phyloP scores from a whole-genome alignment of 2,113 vertebrate species.

The Stigmatopora argus region DNA sequence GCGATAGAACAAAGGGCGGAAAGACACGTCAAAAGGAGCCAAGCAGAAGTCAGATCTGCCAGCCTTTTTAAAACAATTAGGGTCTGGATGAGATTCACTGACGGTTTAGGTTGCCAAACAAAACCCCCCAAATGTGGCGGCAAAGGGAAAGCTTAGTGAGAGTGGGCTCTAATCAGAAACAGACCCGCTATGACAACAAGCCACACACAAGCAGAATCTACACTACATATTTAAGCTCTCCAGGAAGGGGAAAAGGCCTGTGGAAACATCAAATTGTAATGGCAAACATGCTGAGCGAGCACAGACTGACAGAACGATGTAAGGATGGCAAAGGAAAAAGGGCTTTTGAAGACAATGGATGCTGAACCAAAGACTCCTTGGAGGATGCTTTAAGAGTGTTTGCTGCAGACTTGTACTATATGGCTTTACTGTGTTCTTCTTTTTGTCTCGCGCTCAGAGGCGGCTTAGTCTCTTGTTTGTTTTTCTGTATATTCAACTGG shows the following conservation, averaged over 20 bases:
- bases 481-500: neutral
- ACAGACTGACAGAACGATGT: constrained; percentile 29
- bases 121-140: constrained; percentile 1
- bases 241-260: constrained; percentile 24
- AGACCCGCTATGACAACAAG: constrained; percentile 7
- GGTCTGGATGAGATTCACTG: constrained; percentile 4
- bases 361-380: constrained; percentile 8
- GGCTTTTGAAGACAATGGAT: constrained; percentile 33
- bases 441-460: neutral
- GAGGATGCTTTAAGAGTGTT: constrained; percentile 7
- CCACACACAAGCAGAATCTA: neutral
- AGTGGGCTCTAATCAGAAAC: constrained; percentile 8
- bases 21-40: constrained; percentile 7
- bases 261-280: constrained; percentile 10
- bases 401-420: constrained; percentile 3
- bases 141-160: constrained; percentile 6
- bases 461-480: constrained; percentile 1
- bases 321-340: constrained; percentile 27
- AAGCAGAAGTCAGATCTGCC: constrained; percentile 37
- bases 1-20: neutral
- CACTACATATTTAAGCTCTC: neutral
- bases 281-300: constrained; percentile 36
- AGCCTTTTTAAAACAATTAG: constrained; percentile 31
- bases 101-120: neutral
- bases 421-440: neutral